Evolutionary conservation across 2,888 invertebrate species (phyloP).

Genomic region (Euplagia quadripunctaria): DNA sequence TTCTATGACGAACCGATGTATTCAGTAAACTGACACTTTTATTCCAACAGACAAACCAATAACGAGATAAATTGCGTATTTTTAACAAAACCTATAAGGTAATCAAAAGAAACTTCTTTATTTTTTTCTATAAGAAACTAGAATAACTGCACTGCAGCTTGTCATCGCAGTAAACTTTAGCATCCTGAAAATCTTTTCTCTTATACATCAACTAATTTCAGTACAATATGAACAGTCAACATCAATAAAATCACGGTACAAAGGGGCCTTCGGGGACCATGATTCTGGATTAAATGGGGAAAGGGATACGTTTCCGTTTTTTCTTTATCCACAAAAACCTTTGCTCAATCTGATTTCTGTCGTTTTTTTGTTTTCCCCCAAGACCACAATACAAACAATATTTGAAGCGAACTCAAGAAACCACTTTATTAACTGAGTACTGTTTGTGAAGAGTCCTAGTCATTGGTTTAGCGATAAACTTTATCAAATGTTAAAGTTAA

Average conservation of each 20-base stretch:
- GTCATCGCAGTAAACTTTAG: neutral
- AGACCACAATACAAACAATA: constrained; percentile 18
- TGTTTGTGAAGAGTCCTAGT: constrained; percentile 24
- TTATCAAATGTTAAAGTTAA: constrained; percentile 35
- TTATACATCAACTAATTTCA: neutral
- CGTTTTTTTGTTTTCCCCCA: constrained; percentile 16
- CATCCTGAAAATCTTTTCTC: neutral
- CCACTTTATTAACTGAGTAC: constrained; percentile 20
- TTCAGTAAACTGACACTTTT: too few species aligned
- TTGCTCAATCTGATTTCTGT: constrained; percentile 19
- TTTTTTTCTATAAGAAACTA: too few species aligned
- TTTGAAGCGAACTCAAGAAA: constrained; percentile 25
- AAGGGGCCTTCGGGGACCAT: constrained; percentile 10
- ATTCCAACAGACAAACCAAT: too few species aligned
- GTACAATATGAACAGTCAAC: neutral
- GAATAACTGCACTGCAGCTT: neutral
- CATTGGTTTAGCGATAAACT: constrained; percentile 21
- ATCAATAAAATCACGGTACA: constrained; percentile 12
- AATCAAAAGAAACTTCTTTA: too few species aligned
- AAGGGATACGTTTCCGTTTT: constrained; percentile 22
- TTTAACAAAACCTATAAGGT: too few species aligned
- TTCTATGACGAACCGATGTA: too few species aligned
- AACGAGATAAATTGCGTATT: too few species aligned
- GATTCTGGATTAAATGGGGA: constrained; percentile 20
- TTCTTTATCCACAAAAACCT: constrained; percentile 15